These are phyloP conservation scores for Gallinago stenura DNA, from an alignment of 2,797 vertebrate species.

Conservation along the genomic window DNA sequence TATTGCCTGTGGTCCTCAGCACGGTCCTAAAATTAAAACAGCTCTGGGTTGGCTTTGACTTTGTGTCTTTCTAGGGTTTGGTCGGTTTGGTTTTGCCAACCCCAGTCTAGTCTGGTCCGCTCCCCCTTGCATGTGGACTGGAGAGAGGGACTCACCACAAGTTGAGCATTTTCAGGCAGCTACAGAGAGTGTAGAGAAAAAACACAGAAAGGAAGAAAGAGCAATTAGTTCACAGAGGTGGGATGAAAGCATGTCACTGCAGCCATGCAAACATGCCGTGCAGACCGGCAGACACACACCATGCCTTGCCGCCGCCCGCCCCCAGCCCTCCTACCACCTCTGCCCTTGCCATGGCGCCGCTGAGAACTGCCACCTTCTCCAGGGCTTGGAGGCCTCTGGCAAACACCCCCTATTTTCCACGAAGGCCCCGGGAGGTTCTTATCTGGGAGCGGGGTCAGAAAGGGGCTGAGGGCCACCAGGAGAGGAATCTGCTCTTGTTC, in stretches of 20 bases:
- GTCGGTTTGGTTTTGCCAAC: constrained; percentile 68
- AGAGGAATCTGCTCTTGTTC: not conserved
- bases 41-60: constrained; percentile 63
- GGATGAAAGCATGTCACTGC: constrained; percentile 87
- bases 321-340: constrained; percentile 60
- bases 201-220: constrained; percentile 86
- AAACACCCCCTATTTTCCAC: not conserved
- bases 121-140: constrained; percentile 91
- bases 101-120: constrained; percentile 90
- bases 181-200: constrained; percentile 96
- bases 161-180: constrained; percentile 99
- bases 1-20: constrained; percentile 19
- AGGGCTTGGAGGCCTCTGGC: not conserved
- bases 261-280: constrained; percentile 85
- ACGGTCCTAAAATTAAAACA: constrained; percentile 1
- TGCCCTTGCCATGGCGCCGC: not conserved
- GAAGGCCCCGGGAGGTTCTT: not conserved
- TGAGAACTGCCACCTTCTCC: not conserved
- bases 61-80: constrained; percentile 60
- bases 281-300: constrained; percentile 70
- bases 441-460: not conserved
- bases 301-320: constrained; percentile 47
- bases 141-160: constrained; percentile 99
- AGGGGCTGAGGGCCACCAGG: not conserved
- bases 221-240: constrained; percentile 94